Conservation (phyloP, 2,888 invertebrate genomes). For the Eretmocerus hayati region DNA sequence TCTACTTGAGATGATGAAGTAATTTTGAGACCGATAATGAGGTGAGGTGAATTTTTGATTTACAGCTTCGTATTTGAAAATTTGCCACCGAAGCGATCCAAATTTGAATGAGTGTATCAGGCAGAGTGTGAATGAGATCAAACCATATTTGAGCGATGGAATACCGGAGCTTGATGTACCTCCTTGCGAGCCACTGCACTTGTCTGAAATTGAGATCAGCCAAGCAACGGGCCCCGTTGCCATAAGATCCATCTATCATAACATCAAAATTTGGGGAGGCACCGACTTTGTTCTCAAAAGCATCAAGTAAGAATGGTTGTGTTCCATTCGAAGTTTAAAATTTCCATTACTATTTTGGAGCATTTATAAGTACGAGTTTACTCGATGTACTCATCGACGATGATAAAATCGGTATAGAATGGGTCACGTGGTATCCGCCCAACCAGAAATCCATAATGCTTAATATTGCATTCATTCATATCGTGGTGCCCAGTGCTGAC, state of each 20-base stretch:
- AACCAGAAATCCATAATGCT: too few species aligned
- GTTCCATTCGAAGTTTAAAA: neutral
- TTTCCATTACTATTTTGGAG: too few species aligned
- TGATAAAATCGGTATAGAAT: too few species aligned
- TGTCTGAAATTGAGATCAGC: constrained; percentile 63
- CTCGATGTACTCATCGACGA: too few species aligned
- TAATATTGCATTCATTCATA: too few species aligned
- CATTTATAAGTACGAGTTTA: too few species aligned
- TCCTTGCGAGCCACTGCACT: constrained; percentile 61
- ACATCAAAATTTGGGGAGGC: constrained; percentile 59
- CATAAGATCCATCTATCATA: constrained; percentile 59
- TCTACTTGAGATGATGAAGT: too few species aligned
- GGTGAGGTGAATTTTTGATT: neutral
- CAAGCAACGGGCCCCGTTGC: constrained; percentile 64
- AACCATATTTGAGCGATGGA: constrained; percentile 55
- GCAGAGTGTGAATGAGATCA: constrained; percentile 54
- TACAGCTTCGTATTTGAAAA: constrained; percentile 50
- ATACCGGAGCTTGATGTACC: constrained; percentile 65
- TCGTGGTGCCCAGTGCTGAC: too few species aligned
- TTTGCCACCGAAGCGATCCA: constrained; percentile 60
- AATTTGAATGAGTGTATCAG: constrained; percentile 58
- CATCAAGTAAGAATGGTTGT: constrained; percentile 52
- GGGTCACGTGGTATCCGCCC: too few species aligned
- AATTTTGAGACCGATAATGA: too few species aligned
- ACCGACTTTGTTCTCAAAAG: constrained; percentile 59